A percentile compares a stretch with the other conserved stretches of the same genome.
Conservation (phyloP, 2,888 invertebrate species). For the Synergus gifuensis region DNA sequence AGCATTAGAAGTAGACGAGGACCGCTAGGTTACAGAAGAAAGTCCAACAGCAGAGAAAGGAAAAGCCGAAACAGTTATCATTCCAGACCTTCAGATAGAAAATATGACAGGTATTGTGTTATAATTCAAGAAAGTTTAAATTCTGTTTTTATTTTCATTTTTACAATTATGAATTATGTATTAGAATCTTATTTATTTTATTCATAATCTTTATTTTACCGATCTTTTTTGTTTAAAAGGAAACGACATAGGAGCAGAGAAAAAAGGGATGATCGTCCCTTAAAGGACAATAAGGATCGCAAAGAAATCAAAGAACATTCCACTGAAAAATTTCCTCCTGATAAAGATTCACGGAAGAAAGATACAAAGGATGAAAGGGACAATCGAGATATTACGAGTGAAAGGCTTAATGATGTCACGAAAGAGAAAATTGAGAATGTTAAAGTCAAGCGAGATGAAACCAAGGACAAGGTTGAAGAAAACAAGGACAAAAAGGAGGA, state of each 20-base stretch:
- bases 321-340: slow-evolving; percentile 44
- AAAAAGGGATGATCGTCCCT: slow-evolving; percentile 58
- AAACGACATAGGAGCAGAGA: slow-evolving; percentile 61
- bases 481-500: slow-evolving; percentile 53
- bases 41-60: slow-evolving; percentile 51
- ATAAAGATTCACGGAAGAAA: slow-evolving; percentile 48
- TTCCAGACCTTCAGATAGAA: slow-evolving; percentile 53
- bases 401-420: slow-evolving; percentile 51
- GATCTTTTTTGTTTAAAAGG: slow-evolving; percentile 46
- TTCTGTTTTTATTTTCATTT: background rate
- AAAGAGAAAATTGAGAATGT: slow-evolving; percentile 53
- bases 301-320: slow-evolving; percentile 51
- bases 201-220: background rate
- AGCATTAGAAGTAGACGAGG: slow-evolving; percentile 39
- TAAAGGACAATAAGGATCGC: slow-evolving; percentile 48
- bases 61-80: slow-evolving; percentile 45
- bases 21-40: slow-evolving; percentile 48
- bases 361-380: slow-evolving; percentile 55
- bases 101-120: slow-evolving; percentile 49
- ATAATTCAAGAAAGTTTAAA: background rate
- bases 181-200: background rate
- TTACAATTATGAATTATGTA: background rate
- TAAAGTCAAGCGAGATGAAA: slow-evolving; percentile 58
- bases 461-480: slow-evolving; percentile 57
- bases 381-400: slow-evolving; percentile 46